phyloP scores from a whole-genome alignment of 1,140 invertebrate species.

The Drosophila hydei region DNA sequence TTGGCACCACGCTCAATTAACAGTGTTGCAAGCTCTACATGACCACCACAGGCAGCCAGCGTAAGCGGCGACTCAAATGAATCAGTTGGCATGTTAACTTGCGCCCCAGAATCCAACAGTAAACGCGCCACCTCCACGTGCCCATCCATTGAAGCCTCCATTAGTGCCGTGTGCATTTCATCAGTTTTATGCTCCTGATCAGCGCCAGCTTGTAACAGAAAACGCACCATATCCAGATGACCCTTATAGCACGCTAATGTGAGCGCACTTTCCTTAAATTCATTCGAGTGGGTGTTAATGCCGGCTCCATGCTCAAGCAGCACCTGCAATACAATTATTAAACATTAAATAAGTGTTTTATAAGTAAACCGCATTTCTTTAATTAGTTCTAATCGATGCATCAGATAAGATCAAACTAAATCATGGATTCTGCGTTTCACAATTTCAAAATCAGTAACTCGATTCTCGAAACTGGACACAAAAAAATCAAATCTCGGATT shows the following conservation, averaged over 20 bases:
- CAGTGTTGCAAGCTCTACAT: constrained; percentile 97
- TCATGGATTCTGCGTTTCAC: constrained; percentile 52
- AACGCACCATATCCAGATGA: constrained; percentile 98
- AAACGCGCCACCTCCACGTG: constrained; percentile 98
- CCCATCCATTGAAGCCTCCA: constrained; percentile 99
- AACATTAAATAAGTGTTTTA: neutral
- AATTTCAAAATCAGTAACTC: constrained; percentile 71
- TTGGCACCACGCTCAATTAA: constrained; percentile 98
- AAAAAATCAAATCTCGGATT: constrained; percentile 82
- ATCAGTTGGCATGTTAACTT: constrained; percentile 99
- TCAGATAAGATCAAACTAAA: constrained; percentile 84
- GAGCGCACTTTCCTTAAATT: constrained; percentile 98
- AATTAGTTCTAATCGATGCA: constrained; percentile 16
- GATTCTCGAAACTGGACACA: constrained; percentile 45
- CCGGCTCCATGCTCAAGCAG: constrained; percentile 96
- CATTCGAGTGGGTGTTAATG: constrained; percentile 99
- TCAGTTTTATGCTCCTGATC: constrained; percentile 99
- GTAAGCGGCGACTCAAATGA: constrained; percentile 99
- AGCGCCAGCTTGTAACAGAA: constrained; percentile 96
- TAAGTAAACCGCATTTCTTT: neutral
- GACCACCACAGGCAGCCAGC: constrained; percentile 98
- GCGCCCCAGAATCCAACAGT: constrained; percentile 97
- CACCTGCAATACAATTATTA: constrained; percentile 40
- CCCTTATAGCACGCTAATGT: constrained; percentile 99
- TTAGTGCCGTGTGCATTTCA: constrained; percentile 99